Evolutionary conservation across 2,797 vertebrate genomes (phyloP).

Genomic region (Sebastolobus alascanus): DNA sequence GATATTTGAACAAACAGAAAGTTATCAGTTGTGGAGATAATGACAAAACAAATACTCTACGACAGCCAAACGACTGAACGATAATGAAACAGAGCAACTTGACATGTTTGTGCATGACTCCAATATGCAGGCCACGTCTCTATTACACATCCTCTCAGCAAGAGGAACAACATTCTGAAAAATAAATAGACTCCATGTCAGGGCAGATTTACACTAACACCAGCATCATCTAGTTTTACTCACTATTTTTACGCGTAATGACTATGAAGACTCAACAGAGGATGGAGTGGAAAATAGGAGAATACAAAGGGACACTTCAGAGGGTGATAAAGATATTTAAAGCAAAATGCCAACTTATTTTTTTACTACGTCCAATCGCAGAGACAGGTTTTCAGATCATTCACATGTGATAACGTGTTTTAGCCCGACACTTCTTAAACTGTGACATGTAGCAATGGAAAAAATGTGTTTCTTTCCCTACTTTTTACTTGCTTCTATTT

Average conservation of each 20-base stretch:
- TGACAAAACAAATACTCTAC: not conserved
- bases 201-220: no score
- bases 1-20: not conserved
- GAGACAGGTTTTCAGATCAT: constrained; percentile 2
- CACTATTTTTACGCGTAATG: not conserved
- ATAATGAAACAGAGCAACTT: not conserved
- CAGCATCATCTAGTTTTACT: no score
- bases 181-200: not conserved
- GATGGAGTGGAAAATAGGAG: not conserved
- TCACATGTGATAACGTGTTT: not conserved
- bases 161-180: not conserved
- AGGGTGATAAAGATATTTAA: not conserved
- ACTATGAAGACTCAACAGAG: not conserved
- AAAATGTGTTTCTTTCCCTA: not conserved
- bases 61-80: not conserved
- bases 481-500: constrained; percentile 32
- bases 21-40: not conserved
- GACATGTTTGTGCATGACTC: constrained; percentile 16
- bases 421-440: not conserved
- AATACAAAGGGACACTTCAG: not conserved
- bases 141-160: not conserved
- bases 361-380: not conserved
- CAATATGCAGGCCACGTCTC: not conserved
- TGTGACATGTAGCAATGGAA: not conserved
- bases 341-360: no score